Base-by-base conservation (phyloP, 2,797 vertebrate genomes). In the Ataeniobius toweri region DNA sequence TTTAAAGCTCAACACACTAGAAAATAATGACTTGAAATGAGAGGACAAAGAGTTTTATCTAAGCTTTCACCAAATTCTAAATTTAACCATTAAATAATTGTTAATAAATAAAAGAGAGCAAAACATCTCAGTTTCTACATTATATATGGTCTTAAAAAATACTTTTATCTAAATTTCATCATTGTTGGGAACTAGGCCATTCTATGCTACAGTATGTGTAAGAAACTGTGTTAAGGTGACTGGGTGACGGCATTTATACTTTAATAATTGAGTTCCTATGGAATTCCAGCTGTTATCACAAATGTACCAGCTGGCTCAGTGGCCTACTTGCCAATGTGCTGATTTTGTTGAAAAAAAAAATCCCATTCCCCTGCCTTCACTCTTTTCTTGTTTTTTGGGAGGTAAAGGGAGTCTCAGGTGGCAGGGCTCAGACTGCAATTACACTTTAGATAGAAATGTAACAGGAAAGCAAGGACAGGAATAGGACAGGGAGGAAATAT, bases 371-470 rank as follows among this genome's bases (percentile, higher is more conserved):
- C 73, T 83, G 44, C 75, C 46, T 70, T 79, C 74, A 44, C 41
- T 74, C 68, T 31, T 51, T 51, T 82, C 56, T 83, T 86, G 69
- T 88, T 82, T 81, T 91, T 77, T 78, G 73, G 67, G 77, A 81
- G 86, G 89, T 85, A 89, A 84, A 69, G 81, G 58, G 90, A 90
- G 94, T 88, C 94, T 92, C 95, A 95, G 95, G 94, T 96, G 95
- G 90, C 56, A 13, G 88, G 84, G 81, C 81, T 80, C 89, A 85
- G 71, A 89, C 56, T 68, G 84, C 93, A 94, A 95, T 96, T 94
- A 94, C 90, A 89, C 84, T 74, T 86, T 80, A 87, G 88, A 94
- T 93, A 89, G 85, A 82, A 92, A 84, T 39, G 75, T 82, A 86
- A 89, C 83, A 87, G 85, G 79, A 89, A 92, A 88, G 83, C 83